Conservation (phyloP, 2,888 invertebrate genomes). For the Drosophila mimica region DNA sequence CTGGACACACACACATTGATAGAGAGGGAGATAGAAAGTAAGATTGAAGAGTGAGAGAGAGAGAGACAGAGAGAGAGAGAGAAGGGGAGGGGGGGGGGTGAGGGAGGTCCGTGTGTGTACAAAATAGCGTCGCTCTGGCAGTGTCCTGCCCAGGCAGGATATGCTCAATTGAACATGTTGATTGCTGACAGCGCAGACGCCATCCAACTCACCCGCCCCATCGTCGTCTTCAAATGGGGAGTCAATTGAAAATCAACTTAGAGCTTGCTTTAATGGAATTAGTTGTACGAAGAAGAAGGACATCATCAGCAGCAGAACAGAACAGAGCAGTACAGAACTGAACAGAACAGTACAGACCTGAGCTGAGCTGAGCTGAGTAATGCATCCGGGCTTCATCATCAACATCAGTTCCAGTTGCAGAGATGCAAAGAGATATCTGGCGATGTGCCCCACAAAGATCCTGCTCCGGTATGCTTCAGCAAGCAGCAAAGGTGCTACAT, state of each 20-base stretch:
- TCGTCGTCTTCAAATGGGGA: conserved; percentile 65
- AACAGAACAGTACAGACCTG: conserved; percentile 1
- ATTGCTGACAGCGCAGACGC: conserved; percentile 73
- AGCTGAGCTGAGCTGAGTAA: conserved; percentile 3
- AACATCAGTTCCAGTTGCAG: conserved; percentile 36
- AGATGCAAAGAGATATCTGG: conserved; percentile 22
- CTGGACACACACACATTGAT: conserved; percentile 36
- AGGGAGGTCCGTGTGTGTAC: conserved; percentile 48
- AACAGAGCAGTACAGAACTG: neutral
- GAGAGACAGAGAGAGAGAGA: neutral
- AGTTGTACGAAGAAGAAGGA: conserved; percentile 65
- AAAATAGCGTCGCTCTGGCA: conserved; percentile 60
- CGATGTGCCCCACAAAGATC: conserved; percentile 21
- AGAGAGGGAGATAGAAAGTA: neutral
- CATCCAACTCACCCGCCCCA: neutral
- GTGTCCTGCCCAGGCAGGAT: conserved; percentile 72
- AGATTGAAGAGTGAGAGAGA: neutral
- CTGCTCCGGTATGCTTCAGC: conserved; percentile 25
- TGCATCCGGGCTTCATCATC: conserved; percentile 16
- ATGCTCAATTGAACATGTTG: conserved; percentile 81
- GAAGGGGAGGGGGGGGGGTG: neutral
- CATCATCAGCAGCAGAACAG: conserved; percentile 1
- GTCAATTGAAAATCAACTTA: conserved; percentile 82
- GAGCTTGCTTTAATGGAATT: conserved; percentile 81
- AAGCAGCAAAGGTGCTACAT: conserved; percentile 12